Evolutionary conservation across 2,797 vertebrate species (phyloP).

Genomic region (Liparis tanakae): DNA sequence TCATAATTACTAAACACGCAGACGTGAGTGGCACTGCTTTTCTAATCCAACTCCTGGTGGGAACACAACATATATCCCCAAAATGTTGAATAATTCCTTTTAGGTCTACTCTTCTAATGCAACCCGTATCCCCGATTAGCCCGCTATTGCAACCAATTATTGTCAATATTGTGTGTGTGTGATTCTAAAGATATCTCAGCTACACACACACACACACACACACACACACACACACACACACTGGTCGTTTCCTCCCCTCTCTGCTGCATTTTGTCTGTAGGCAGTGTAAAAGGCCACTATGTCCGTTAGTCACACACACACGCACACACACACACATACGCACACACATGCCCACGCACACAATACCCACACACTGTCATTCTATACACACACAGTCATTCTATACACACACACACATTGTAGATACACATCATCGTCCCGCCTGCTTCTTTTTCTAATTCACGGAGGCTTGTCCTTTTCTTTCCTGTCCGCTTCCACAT

Average conservation of each 20-base stretch:
- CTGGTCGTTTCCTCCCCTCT: neutral
- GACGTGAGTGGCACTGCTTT: neutral
- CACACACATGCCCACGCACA: neutral
- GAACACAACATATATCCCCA: neutral
- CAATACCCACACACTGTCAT: neutral
- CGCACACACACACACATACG: neutral
- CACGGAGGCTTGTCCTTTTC: conserved; percentile 75
- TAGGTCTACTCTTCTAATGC: neutral
- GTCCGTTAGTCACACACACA: conserved; percentile 28
- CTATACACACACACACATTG: neutral
- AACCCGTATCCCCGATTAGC: neutral
- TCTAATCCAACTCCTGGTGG: neutral
- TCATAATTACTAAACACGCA: conserved; percentile 3
- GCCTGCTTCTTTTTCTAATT: conserved; percentile 53
- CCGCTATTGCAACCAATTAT: neutral
- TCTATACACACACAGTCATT: neutral
- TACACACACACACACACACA: conserved; percentile 10
- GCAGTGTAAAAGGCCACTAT: conserved; percentile 13
- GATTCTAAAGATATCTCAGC: neutral
- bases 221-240: conserved; percentile 5
- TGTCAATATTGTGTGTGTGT: neutral
- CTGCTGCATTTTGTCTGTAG: conserved; percentile 20
- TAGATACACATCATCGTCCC: conserved; percentile 39
- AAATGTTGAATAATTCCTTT: neutral
- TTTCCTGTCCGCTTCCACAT: conserved; percentile 69